These are phyloP conservation scores for Electrona antarctica DNA, from an alignment of 2,113 vertebrate genomes.

Conservation along the genomic window DNA sequence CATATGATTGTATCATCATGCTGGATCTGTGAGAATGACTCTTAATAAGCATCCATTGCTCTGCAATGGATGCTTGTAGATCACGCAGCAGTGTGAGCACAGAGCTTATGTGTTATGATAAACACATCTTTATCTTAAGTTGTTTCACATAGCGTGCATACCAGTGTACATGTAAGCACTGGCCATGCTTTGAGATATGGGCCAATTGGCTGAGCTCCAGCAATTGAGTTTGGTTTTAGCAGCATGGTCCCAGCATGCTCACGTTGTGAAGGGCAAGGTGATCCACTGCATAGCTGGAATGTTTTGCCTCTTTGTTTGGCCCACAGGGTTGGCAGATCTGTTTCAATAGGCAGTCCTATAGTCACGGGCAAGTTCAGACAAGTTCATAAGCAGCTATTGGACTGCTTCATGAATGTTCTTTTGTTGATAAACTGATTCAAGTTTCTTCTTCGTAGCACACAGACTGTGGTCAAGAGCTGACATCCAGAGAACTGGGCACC, in stretches of 20 bases:
- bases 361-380: conserved; percentile 50
- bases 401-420: not conserved
- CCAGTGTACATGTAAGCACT: conserved; percentile 48
- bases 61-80: not conserved
- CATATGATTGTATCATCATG: not conserved
- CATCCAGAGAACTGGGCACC: conserved; percentile 12
- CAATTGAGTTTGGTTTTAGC: conserved; percentile 46
- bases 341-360: conserved; percentile 44
- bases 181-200: conserved; percentile 46
- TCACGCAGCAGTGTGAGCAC: not conserved
- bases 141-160: conserved; percentile 52
- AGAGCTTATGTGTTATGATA: conserved; percentile 32
- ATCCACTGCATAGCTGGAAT: conserved; percentile 74
- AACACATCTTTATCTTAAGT: conserved; percentile 40
- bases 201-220: conserved; percentile 61
- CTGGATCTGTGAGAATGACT: not conserved
- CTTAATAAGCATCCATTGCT: not conserved
- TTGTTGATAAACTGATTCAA: conserved; percentile 14
- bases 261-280: conserved; percentile 55
- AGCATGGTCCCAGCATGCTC: conserved; percentile 57
- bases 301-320: conserved; percentile 60
- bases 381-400: conserved; percentile 36
- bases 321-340: conserved; percentile 37
- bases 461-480: conserved; percentile 8
- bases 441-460: conserved; percentile 3